Conservation (phyloP, 1,140 invertebrate genomes). For the Acromyrmex heyeri region DNA sequence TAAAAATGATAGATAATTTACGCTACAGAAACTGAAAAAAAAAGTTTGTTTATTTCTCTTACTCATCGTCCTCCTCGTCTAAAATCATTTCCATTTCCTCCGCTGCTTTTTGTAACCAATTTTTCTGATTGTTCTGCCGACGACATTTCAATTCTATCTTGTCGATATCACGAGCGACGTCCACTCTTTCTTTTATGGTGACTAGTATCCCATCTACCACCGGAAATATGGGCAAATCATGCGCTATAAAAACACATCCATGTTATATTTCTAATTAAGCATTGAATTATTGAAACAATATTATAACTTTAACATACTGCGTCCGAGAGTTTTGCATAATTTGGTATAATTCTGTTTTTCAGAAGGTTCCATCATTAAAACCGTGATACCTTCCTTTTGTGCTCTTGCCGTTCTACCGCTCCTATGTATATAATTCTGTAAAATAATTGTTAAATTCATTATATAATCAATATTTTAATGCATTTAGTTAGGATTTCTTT, state of each 20-base stretch:
- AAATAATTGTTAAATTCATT: constrained; percentile 61
- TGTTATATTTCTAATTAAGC: background rate
- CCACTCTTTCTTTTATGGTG: constrained; percentile 91
- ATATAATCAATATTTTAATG: constrained; percentile 1
- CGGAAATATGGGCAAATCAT: constrained; percentile 94
- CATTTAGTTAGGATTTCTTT: background rate
- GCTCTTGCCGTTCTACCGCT: constrained; percentile 98
- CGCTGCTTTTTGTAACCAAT: constrained; percentile 94
- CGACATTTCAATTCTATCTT: constrained; percentile 90
- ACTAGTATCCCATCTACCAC: constrained; percentile 90
- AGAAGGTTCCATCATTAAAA: constrained; percentile 96
- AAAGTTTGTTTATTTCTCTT: constrained; percentile 83
- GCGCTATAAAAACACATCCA: constrained; percentile 86
- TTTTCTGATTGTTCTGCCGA: constrained; percentile 90
- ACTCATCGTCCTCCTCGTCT: constrained; percentile 89
- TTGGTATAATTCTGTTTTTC: constrained; percentile 94
- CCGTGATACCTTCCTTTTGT: constrained; percentile 94
- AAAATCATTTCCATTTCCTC: constrained; percentile 95
- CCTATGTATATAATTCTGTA: constrained; percentile 96
- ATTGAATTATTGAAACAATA: constrained; percentile 26
- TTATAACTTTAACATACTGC: constrained; percentile 88
- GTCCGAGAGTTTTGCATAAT: constrained; percentile 93
- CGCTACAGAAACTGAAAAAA: constrained; percentile 46
- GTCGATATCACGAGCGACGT: constrained; percentile 93
- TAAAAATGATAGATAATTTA: constrained; percentile 54